These are phyloP conservation scores for Cylindroiulus punctatus DNA, from an alignment of 2,888 invertebrate genomes.

Conservation along the genomic window DNA sequence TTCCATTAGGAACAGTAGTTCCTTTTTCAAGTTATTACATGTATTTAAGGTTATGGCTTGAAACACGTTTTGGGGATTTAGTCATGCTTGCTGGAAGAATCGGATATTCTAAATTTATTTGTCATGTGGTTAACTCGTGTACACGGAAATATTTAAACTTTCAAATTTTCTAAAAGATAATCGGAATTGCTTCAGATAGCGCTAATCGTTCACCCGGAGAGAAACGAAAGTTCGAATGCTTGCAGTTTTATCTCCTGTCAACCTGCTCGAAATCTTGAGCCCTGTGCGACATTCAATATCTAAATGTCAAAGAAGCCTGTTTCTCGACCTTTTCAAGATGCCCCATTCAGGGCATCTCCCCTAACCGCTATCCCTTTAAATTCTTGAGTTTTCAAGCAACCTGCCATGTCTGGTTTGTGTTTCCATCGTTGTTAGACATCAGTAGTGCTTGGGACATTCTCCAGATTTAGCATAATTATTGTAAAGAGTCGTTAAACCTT, in stretches of 20 bases:
- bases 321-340: slow-evolving; percentile 8
- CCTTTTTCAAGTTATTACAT: no score
- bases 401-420: not conserved
- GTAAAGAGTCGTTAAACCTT: not conserved
- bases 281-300: not conserved
- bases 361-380: slow-evolving; percentile 4
- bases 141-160: not conserved
- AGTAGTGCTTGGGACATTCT: not conserved
- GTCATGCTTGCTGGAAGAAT: no score
- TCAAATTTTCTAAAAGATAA: not conserved
- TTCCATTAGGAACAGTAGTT: no score
- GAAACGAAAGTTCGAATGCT: not conserved
- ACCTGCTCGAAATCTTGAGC: not conserved
- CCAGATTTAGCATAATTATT: not conserved
- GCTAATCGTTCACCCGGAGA: not conserved
- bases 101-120: no score
- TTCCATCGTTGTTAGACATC: not conserved
- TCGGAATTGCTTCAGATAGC: not conserved
- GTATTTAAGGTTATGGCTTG: no score
- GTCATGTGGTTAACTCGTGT: not conserved
- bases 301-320: slow-evolving; percentile 10
- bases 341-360: not conserved
- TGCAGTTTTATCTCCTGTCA: not conserved
- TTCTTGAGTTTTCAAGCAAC: not conserved
- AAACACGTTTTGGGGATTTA: no score